These are phyloP conservation scores for Trichogramma pretiosum DNA, from an alignment of 1,140 invertebrate species.

Conservation along the genomic window DNA sequence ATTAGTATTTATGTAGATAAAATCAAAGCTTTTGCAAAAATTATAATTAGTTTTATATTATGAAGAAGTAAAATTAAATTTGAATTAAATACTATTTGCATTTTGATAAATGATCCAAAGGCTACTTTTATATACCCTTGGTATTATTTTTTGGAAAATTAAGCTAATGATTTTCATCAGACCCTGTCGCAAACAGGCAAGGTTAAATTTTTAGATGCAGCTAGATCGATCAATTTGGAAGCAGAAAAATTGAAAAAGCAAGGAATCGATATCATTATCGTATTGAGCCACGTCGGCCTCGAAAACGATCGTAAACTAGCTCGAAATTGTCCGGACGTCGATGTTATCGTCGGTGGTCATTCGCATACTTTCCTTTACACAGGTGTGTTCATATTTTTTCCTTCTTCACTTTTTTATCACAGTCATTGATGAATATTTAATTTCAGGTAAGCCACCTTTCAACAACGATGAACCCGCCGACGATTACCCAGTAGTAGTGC, in stretches of 20 bases:
- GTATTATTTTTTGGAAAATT: constrained; percentile 9
- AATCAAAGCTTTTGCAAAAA: too few species aligned
- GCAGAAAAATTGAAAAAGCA: constrained; percentile 50
- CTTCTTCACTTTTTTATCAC: background rate
- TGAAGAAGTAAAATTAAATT: too few species aligned
- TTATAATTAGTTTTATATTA: too few species aligned
- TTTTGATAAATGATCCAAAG: background rate
- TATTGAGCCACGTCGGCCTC: constrained; percentile 69
- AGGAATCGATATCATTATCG: constrained; percentile 68
- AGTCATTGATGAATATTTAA: too few species aligned
- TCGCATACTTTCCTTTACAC: constrained; percentile 70
- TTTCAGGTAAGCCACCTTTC: constrained; percentile 43
- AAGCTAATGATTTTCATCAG: constrained; percentile 52
- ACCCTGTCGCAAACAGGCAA: constrained; percentile 43
- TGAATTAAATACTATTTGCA: background rate
- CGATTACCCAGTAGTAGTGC: constrained; percentile 59
- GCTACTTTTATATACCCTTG: constrained; percentile 1
- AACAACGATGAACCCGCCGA: constrained; percentile 48
- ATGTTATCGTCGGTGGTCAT: constrained; percentile 80
- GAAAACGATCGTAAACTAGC: constrained; percentile 66
- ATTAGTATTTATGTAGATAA: too few species aligned
- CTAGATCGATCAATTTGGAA: constrained; percentile 55
- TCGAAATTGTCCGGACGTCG: constrained; percentile 52
- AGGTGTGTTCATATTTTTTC: constrained; percentile 28
- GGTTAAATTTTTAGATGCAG: constrained; percentile 59